A percentile compares a stretch with the other conserved stretches of the same genome.
phyloP scores from a whole-genome alignment of 1,140 invertebrate species.

The Potamilus streckersoni region DNA sequence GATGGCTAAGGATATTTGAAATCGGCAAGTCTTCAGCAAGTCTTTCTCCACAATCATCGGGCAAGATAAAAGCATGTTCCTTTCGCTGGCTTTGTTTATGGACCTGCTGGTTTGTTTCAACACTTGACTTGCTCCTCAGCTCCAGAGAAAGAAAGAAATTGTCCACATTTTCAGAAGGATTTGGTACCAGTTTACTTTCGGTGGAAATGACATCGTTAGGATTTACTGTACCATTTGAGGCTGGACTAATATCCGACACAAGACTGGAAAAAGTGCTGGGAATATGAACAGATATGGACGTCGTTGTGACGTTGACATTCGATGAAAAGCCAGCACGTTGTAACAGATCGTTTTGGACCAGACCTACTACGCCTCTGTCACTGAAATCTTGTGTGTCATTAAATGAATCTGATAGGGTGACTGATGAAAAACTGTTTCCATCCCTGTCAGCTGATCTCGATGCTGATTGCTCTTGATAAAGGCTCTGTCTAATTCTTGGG shows the following conservation, averaged over 20 bases:
- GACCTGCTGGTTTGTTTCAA: too few relatives aligned
- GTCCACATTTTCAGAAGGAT: slow-evolving; percentile 71
- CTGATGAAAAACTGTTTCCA: too few relatives aligned
- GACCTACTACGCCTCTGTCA: too few relatives aligned
- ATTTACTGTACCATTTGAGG: slow-evolving; percentile 24
- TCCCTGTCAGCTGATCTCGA: too few relatives aligned
- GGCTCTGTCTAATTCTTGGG: too few relatives aligned
- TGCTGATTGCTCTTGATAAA: too few relatives aligned
- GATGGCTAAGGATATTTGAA: slow-evolving; percentile 57
- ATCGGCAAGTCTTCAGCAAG: slow-evolving; percentile 41
- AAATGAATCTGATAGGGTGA: too few relatives aligned
- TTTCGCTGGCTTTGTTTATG: too few relatives aligned
- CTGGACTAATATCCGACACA: slow-evolving; percentile 36
- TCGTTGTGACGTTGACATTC: neutral
- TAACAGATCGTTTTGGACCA: neutral
- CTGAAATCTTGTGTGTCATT: too few relatives aligned
- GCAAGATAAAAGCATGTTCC: too few relatives aligned
- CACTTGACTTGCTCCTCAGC: slow-evolving; percentile 77
- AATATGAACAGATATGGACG: slow-evolving; percentile 21
- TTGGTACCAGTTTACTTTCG: neutral
- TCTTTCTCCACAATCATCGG: slow-evolving; percentile 62
- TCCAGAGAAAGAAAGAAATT: slow-evolving; percentile 88
- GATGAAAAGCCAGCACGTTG: neutral
- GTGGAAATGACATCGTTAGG: slow-evolving; percentile 26
- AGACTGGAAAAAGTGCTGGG: slow-evolving; percentile 33